Evolutionary conservation across 2,888 invertebrate species (phyloP), one percentile per base, ranked within the genome.

Genomic region (Phortica magna): DNA sequence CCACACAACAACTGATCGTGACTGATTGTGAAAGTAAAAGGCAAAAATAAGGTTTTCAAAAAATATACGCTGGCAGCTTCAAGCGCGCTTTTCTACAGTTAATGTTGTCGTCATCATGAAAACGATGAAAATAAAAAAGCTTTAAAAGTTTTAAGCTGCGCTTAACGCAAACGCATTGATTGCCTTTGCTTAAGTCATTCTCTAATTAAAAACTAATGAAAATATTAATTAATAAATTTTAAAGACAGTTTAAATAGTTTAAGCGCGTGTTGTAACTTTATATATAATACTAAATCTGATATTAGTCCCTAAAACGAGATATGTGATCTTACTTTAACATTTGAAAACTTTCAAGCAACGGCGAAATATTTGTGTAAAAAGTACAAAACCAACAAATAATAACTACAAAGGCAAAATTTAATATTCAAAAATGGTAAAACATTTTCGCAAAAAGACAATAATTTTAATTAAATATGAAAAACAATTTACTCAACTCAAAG

Each of bases 311-410:
- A 74, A 78, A 68, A 75, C 31, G 55, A 79, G 84, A 80, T 82
- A 86, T 88, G 88, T 88, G 88, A 88, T 88, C 82, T 83, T 87
- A 88, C 83, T 85, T 86, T 87, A 83, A 84, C 82, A 78, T 81
- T 76, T 77, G 79, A 77, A 71, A 75, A 72, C 67, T 71, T 41
- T 22, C 10, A 70, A 77, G 74, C 61, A 73, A 73, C 72, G 77
- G 65, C 41, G 71, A 77, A 77, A 76, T 74, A 17, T 80, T 82
- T 76, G 77, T 73, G 65, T 70, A 78, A 80, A 75, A 55, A 75
- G 65, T 75, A 75, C 77, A 77, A 75, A 75, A 80, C 76, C 78
- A 73, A 48, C 10, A 48, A 12, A 48, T 14, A 48, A 83, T 31
- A 31, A 31, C 5, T 31, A 80, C 74, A 77, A 77, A 73, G 59